Evolutionary conservation across 2,113 vertebrate genomes (phyloP).

Genomic region (Candoia aspera): DNA sequence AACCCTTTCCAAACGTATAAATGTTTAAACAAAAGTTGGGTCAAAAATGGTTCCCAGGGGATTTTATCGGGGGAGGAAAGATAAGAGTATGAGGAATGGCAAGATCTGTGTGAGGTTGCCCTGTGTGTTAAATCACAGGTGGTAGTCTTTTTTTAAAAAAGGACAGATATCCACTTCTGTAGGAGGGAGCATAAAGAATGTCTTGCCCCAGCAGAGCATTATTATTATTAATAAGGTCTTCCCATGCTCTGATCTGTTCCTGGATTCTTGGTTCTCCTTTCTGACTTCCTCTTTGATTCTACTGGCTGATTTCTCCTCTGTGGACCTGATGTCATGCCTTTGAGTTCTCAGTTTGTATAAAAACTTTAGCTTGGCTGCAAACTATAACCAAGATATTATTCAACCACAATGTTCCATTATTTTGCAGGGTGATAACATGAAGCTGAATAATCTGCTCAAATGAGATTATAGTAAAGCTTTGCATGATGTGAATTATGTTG

Average conservation of each 20-base stretch:
- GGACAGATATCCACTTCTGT: not conserved
- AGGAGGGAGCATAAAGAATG: not conserved
- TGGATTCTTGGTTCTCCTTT: not conserved
- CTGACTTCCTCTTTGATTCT: not conserved
- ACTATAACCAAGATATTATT: not conserved
- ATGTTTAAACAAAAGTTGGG: not conserved
- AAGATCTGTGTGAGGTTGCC: not conserved
- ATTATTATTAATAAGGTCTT: not conserved
- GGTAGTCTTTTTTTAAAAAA: not conserved
- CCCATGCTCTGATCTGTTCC: not conserved
- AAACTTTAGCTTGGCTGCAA: not conserved
- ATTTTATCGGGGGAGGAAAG: not conserved
- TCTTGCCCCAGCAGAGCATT: not conserved
- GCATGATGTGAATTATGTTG: not conserved
- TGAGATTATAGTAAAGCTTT: constrained; percentile 3
- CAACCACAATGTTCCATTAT: not conserved
- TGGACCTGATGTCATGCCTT: not conserved
- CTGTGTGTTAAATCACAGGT: not conserved
- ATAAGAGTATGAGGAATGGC: not conserved
- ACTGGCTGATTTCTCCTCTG: not conserved
- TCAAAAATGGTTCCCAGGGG: not conserved
- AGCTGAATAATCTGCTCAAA: not conserved
- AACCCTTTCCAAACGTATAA: not conserved
- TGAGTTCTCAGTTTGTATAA: not conserved
- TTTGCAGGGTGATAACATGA: not conserved